Percentiles rank a stretch among this genome's conserved stretches.
phyloP scores from a whole-genome alignment of 2,888 invertebrate species.

The Smittia aterrima region DNA sequence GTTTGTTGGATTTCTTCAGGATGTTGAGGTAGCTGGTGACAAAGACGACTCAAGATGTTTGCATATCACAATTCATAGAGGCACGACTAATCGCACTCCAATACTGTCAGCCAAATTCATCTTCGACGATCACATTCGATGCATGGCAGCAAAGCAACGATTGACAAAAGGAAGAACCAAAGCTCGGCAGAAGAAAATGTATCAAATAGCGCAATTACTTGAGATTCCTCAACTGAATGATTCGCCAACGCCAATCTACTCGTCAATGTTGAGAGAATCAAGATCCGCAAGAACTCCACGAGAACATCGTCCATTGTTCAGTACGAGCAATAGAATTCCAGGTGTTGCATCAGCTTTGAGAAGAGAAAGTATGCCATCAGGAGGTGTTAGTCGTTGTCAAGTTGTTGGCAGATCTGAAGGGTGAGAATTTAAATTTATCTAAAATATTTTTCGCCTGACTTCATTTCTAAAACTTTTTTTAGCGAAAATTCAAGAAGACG shows the following conservation, averaged over 20 bases:
- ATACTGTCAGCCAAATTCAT: constrained; percentile 89
- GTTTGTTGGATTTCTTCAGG: constrained; percentile 92
- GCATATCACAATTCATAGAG: constrained; percentile 89
- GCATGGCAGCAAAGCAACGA: constrained; percentile 97
- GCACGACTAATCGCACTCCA: constrained; percentile 71
- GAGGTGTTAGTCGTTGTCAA: constrained; percentile 51
- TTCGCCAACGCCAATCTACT: constrained; percentile 55
- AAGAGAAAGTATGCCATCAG: constrained; percentile 50
- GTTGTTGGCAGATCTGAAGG: constrained; percentile 43
- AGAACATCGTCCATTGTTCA: constrained; percentile 59
- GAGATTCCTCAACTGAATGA: constrained; percentile 71
- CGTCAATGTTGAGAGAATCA: constrained; percentile 49
- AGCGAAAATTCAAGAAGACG: background rate
- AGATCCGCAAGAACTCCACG: constrained; percentile 47
- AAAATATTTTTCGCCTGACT: background rate
- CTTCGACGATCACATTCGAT: constrained; percentile 98
- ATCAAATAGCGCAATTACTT: constrained; percentile 86
- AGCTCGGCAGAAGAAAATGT: constrained; percentile 95
- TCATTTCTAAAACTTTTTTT: background rate
- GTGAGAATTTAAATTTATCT: constrained; percentile 30
- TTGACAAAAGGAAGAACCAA: constrained; percentile 84
- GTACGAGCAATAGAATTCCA: constrained; percentile 55
- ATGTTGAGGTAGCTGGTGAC: constrained; percentile 92
- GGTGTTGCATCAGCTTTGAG: constrained; percentile 61
- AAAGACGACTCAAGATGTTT: constrained; percentile 95